Conservation (phyloP, 2,888 invertebrate genomes). For the Plutella xylostella region DNA sequence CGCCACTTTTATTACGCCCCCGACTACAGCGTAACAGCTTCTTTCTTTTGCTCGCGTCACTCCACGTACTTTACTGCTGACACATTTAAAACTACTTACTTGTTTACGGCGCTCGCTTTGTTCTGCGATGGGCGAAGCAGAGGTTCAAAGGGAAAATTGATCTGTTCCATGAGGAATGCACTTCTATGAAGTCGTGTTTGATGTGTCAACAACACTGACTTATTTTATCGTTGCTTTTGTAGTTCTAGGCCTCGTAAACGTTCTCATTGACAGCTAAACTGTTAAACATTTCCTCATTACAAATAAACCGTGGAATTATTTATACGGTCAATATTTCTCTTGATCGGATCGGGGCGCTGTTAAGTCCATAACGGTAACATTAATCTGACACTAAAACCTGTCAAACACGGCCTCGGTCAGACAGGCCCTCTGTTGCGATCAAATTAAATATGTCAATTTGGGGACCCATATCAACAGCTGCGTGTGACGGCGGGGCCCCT, state of each 20-base stretch:
- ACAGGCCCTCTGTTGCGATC: constrained; percentile 61
- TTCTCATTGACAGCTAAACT: not conserved
- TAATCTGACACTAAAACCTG: constrained; percentile 68
- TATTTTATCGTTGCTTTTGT: constrained; percentile 11
- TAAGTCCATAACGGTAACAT: constrained; percentile 57
- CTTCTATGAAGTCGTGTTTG: constrained; percentile 41
- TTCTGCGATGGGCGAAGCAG: constrained; percentile 34
- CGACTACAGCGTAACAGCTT: constrained; percentile 33
- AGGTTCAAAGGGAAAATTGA: constrained; percentile 58
- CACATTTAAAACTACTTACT: constrained; percentile 59
- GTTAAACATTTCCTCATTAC: constrained; percentile 5
- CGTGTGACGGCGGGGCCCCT: constrained; percentile 53
- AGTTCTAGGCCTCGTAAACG: constrained; percentile 26
- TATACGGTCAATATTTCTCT: constrained; percentile 29
- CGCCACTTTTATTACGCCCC: constrained; percentile 63
- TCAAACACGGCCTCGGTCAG: constrained; percentile 52
- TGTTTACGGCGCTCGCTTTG: constrained; percentile 55
- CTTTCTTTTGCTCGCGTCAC: constrained; percentile 41
- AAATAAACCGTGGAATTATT: not conserved
- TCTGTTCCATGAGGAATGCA: constrained; percentile 35
- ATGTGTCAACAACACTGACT: constrained; percentile 51
- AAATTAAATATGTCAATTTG: constrained; percentile 71
- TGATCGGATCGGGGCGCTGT: constrained; percentile 48
- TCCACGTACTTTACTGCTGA: constrained; percentile 49
- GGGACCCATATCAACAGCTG: constrained; percentile 70